These are phyloP conservation scores for Poicephalus meyeri DNA, from an alignment of 2,113 vertebrate species.

Conservation along the genomic window DNA sequence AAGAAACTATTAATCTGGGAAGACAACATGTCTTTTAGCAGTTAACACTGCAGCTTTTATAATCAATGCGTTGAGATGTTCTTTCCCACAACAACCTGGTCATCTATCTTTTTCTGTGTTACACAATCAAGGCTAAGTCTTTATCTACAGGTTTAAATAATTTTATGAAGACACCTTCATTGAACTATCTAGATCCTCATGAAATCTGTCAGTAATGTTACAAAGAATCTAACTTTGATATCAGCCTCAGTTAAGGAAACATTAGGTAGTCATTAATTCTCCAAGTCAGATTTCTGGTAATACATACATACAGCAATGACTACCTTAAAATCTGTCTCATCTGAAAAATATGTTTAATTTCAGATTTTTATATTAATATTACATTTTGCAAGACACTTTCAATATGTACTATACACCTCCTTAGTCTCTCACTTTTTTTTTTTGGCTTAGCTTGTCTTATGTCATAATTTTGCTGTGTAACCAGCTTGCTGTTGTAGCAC, in stretches of 20 bases:
- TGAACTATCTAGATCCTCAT: background rate
- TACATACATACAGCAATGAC: background rate
- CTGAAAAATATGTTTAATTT: background rate
- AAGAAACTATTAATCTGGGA: background rate
- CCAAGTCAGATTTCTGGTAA: background rate
- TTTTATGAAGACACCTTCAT: background rate
- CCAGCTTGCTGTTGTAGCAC: background rate
- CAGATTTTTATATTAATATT: background rate
- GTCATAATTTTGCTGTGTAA: background rate
- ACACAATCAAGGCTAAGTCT: background rate
- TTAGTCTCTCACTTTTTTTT: background rate
- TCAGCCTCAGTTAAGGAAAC: background rate
- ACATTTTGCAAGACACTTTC: background rate
- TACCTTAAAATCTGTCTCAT: background rate
- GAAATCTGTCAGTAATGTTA: background rate
- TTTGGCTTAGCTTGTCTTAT: background rate
- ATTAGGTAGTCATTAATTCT: background rate
- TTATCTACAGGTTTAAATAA: background rate
- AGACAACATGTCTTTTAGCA: background rate
- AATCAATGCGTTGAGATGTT: background rate
- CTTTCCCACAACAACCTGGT: background rate
- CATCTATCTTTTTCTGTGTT: background rate
- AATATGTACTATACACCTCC: background rate
- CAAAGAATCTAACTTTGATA: background rate
- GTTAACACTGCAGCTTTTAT: background rate